Base-by-base conservation (phyloP, 2,113 vertebrate species). In the Anser brachyrhynchus region DNA sequence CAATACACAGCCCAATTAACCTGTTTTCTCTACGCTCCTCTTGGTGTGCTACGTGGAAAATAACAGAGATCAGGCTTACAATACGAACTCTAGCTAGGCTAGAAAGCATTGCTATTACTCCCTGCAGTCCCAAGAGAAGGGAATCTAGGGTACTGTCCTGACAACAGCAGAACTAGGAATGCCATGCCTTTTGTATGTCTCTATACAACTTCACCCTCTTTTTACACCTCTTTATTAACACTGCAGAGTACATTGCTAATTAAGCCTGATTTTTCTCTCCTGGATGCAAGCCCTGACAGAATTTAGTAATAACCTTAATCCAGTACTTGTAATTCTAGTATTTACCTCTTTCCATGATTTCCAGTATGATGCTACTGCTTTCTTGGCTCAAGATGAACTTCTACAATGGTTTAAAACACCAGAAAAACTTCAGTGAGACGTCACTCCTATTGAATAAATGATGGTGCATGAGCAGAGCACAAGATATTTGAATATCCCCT, bases 291-390 rank as follows among this genome's bases (percentile, higher is more conserved):
- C 72, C 77, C 70, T 61, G 26, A 22, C 41, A 75, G 11, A 44
- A 94, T 94, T 92, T 72, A 79, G 77, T 94, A 90, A 92, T 81
- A 84, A 90, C 23, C 65, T 84, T 90, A 67, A 86, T 91, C 62
- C 82, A 41, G 49, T 82, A 41, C 76, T 84, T 78, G 57, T 62
- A 87, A 90, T 87, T 59, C 69, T 64, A 89, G 49, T 67, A 90
- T 95, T 92, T 84, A 93, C 39, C 65, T 96, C 80, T 87, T 88
- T 28, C 58, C 62, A 55, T 90, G 85, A 92, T 79, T 89, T 87
- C 58, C 84, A 91, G 8, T 73, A 54, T 18, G 69, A 93, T 55
- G 41, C 73, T 90, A 55, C 55, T 86, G 87, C 37, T 67, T 67
- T 91, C 61, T 94, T 95, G 88, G 89, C 92, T 93, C 76, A 92